phyloP scores from a whole-genome alignment of 2,888 invertebrate species.

The Leptinotarsa peninsularis region DNA sequence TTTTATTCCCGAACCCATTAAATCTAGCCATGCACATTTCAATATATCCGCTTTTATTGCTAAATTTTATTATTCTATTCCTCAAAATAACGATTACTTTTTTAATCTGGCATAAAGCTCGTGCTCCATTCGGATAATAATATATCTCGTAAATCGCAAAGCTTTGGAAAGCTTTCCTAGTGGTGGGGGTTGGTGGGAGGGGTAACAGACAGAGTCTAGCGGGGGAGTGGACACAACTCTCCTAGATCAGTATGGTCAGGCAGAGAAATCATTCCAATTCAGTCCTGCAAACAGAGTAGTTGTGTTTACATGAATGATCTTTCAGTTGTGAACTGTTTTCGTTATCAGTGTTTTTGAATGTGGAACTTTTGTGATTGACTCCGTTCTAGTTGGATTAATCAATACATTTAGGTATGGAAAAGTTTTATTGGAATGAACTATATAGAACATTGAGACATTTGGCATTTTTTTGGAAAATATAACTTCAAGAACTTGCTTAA shows the following conservation, averaged over 20 bases:
- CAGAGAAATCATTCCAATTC: slow-evolving; percentile 21
- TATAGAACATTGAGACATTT: background rate
- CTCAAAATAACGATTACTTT: slow-evolving; percentile 52
- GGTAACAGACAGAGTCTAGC: slow-evolving; percentile 51
- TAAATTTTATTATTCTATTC: slow-evolving; percentile 48
- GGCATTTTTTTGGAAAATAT: too few relatives aligned
- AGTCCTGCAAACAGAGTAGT: slow-evolving; percentile 23
- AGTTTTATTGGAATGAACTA: background rate
- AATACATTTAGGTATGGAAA: slow-evolving; percentile 13
- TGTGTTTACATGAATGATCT: slow-evolving; percentile 5
- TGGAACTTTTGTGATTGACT: background rate
- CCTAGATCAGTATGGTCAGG: slow-evolving; percentile 54
- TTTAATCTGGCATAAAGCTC: slow-evolving; percentile 54
- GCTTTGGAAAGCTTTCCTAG: slow-evolving; percentile 49
- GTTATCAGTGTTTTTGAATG: slow-evolving; percentile 15
- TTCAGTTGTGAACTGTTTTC: slow-evolving; percentile 14
- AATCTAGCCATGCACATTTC: slow-evolving; percentile 43
- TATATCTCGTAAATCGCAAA: slow-evolving; percentile 49
- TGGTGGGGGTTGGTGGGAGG: slow-evolving; percentile 48
- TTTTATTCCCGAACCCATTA: slow-evolving; percentile 45
- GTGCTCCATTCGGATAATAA: slow-evolving; percentile 38
- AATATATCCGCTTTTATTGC: slow-evolving; percentile 50
- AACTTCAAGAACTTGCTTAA: too few relatives aligned
- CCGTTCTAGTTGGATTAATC: slow-evolving; percentile 14
- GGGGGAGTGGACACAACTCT: slow-evolving; percentile 53